Evolutionary conservation across 1,140 invertebrate species (phyloP).

Genomic region (Zelostemma sp.): DNA sequence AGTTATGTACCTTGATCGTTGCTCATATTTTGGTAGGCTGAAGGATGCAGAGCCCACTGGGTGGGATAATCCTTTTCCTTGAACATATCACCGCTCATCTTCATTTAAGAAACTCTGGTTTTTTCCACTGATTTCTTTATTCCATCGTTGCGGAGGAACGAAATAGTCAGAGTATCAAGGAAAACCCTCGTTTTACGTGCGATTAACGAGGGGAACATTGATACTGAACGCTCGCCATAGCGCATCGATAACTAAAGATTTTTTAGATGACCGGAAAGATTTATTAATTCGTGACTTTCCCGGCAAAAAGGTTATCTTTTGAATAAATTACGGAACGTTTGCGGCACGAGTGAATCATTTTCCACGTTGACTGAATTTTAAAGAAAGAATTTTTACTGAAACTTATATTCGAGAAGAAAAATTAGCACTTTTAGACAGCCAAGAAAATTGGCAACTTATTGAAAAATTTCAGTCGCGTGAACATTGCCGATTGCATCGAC

Average conservation of each 20-base stretch:
- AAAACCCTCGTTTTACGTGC: conserved; percentile 11
- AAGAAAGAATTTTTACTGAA: too few species aligned
- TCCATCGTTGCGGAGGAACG: conserved; percentile 24
- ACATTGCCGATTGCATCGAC: too few species aligned
- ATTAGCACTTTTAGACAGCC: too few species aligned
- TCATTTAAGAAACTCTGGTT: conserved; percentile 46
- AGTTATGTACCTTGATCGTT: conserved; percentile 68
- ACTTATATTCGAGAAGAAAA: too few species aligned
- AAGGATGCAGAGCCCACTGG: conserved; percentile 82
- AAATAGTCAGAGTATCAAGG: not conserved
- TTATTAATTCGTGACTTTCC: conserved; percentile 3
- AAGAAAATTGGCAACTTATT: too few species aligned
- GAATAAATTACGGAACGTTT: not conserved
- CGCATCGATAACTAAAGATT: conserved; percentile 4
- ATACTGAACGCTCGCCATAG: conserved; percentile 24
- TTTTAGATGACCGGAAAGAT: conserved; percentile 27
- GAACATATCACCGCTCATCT: conserved; percentile 67
- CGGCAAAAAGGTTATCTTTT: conserved; percentile 6
- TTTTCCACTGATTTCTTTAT: not conserved
- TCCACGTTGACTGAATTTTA: too few species aligned
- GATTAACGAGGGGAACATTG: conserved; percentile 23
- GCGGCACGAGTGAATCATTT: not conserved
- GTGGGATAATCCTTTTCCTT: conserved; percentile 74
- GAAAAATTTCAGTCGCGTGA: too few species aligned
- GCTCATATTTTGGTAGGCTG: conserved; percentile 75